Percentiles rank a stretch among this genome's conserved stretches.
Evolutionary conservation across 2,888 invertebrate genomes (phyloP).

Genomic region (Abrostola triplasia): DNA sequence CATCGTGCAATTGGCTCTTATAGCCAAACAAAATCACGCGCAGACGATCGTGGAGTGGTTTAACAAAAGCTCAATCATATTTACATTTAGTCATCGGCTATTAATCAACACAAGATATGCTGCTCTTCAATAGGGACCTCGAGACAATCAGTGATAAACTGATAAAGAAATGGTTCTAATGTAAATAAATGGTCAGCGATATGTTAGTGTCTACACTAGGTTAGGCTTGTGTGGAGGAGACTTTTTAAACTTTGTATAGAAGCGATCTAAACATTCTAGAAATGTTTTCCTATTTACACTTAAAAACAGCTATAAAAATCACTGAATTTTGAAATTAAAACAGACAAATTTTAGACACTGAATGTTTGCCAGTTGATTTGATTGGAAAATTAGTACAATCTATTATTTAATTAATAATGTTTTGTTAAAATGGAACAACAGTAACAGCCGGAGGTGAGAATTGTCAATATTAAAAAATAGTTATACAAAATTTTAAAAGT

Average conservation of each 20-base stretch:
- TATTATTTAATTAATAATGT: too few species aligned
- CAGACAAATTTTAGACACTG: not conserved
- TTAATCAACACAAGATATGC: constrained; percentile 76
- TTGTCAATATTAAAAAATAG: too few species aligned
- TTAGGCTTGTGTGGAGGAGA: constrained; percentile 60
- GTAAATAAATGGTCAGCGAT: constrained; percentile 86
- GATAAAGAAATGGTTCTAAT: constrained; percentile 87
- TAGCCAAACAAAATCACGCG: constrained; percentile 65
- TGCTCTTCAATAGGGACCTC: constrained; percentile 74
- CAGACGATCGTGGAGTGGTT: constrained; percentile 51
- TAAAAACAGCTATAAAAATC: too few species aligned
- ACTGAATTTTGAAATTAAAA: not conserved
- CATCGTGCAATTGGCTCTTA: constrained; percentile 61
- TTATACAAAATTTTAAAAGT: too few species aligned
- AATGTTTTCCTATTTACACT: too few species aligned
- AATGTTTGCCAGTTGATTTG: not conserved
- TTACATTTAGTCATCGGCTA: constrained; percentile 82
- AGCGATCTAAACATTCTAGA: too few species aligned
- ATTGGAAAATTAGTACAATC: too few species aligned
- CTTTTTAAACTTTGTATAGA: constrained; percentile 29
- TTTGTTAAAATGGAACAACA: too few species aligned
- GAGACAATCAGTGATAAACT: constrained; percentile 85
- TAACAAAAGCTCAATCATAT: constrained; percentile 81
- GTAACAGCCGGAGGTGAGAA: too few species aligned
- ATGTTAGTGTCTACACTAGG: constrained; percentile 77